Conservation (phyloP, 2,113 vertebrate genomes). For the Tupaia chinensis region DNA sequence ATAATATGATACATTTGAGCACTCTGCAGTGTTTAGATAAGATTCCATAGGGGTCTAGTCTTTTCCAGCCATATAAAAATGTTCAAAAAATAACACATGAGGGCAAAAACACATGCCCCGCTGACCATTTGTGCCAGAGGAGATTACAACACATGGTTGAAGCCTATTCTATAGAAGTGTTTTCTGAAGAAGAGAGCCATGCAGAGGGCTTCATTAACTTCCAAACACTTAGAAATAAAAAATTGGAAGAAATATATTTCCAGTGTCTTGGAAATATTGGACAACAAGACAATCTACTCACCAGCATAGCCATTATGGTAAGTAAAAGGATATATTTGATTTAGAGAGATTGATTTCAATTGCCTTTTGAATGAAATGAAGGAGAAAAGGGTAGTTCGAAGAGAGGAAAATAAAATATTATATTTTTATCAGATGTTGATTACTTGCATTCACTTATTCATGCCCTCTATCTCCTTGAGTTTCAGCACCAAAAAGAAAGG, state of each 20-base stretch:
- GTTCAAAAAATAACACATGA: constrained; percentile 82
- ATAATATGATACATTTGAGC: constrained; percentile 79
- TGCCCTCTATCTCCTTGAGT: neutral
- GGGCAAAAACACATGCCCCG: constrained; percentile 84
- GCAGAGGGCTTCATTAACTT: constrained; percentile 82
- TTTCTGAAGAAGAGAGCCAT: constrained; percentile 78
- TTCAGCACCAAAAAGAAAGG: neutral
- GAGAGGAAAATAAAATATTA: constrained; percentile 44
- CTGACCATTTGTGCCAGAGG: constrained; percentile 84
- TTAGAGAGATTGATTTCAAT: constrained; percentile 45
- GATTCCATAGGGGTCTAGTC: constrained; percentile 83
- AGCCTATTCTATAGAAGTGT: constrained; percentile 63
- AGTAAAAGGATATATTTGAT: constrained; percentile 14
- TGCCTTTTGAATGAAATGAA: constrained; percentile 15
- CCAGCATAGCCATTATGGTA: neutral
- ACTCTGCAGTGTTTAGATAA: constrained; percentile 83
- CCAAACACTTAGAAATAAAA: constrained; percentile 78
- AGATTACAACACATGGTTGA: constrained; percentile 83
- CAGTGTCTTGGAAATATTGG: constrained; percentile 54
- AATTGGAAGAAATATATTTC: constrained; percentile 56
- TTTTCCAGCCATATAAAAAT: constrained; percentile 83
- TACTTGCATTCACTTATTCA: neutral
- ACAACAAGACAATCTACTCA: constrained; percentile 68
- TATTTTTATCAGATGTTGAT: neutral
- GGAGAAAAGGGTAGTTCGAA: constrained; percentile 32